These are phyloP conservation scores for Dendrocincla fuliginosa DNA, from an alignment of 2,797 vertebrate genomes.

Conservation along the genomic window DNA sequence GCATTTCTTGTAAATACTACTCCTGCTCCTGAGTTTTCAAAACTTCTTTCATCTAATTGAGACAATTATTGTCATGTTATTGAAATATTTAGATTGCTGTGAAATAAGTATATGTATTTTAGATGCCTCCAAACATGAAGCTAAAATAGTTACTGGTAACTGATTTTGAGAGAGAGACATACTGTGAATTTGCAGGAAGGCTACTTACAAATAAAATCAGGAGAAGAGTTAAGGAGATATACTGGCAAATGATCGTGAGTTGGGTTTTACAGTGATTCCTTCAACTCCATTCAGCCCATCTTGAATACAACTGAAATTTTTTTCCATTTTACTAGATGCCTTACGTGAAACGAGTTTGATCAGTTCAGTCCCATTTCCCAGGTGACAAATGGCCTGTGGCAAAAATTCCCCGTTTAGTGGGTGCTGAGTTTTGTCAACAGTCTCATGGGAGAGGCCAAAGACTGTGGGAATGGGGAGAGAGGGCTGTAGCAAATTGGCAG, in stretches of 20 bases:
- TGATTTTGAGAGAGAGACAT: neutral
- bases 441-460: constrained; percentile 57
- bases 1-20: neutral
- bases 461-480: constrained; percentile 60
- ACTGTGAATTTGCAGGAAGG: neutral
- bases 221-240: neutral
- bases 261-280: neutral
- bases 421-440: constrained; percentile 50
- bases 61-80: neutral
- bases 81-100: neutral
- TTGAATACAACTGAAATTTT: neutral
- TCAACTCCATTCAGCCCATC: neutral
- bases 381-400: constrained; percentile 44
- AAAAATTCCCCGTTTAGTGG: constrained; percentile 15
- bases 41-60: neutral
- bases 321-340: neutral
- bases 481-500: constrained; percentile 46
- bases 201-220: neutral
- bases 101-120: neutral
- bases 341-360: neutral
- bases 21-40: neutral
- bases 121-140: neutral
- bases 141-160: neutral
- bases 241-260: neutral
- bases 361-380: constrained; percentile 50